A percentile compares a stretch with the other conserved stretches of the same genome.
Evolutionary conservation across 2,797 vertebrate species (phyloP).

Genomic region (Xenops minutus): DNA sequence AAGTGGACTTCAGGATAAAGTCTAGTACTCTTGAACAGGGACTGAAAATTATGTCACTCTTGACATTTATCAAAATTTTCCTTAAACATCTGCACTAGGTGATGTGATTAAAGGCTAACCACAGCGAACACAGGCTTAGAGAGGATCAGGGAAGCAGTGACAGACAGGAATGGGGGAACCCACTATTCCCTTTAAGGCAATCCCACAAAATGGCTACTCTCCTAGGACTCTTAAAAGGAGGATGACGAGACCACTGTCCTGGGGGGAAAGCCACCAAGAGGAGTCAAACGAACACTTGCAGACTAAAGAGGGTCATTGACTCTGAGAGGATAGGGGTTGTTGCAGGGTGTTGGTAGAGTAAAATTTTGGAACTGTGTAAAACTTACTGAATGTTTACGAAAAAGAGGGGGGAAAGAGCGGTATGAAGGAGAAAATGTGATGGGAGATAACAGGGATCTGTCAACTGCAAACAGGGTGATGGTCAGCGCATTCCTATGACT

Average conservation of each 20-base stretch:
- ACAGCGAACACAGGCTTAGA: background rate
- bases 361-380: background rate
- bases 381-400: background rate
- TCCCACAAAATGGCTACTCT: background rate
- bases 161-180: background rate
- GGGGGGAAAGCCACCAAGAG: background rate
- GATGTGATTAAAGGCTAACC: background rate
- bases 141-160: background rate
- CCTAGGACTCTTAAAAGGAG: background rate
- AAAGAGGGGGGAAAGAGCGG: background rate
- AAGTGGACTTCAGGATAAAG: background rate
- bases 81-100: background rate
- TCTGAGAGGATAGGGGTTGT: background rate
- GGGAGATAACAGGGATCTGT: background rate
- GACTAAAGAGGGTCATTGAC: background rate
- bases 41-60: background rate
- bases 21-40: background rate
- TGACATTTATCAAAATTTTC: background rate
- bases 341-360: background rate
- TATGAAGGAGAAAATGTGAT: background rate
- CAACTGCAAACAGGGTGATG: background rate
- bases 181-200: background rate
- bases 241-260: accelerated
- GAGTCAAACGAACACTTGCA: background rate
- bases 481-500: background rate